phyloP scores from a whole-genome alignment of 2,888 invertebrate species.

The Limnephilus marmoratus region DNA sequence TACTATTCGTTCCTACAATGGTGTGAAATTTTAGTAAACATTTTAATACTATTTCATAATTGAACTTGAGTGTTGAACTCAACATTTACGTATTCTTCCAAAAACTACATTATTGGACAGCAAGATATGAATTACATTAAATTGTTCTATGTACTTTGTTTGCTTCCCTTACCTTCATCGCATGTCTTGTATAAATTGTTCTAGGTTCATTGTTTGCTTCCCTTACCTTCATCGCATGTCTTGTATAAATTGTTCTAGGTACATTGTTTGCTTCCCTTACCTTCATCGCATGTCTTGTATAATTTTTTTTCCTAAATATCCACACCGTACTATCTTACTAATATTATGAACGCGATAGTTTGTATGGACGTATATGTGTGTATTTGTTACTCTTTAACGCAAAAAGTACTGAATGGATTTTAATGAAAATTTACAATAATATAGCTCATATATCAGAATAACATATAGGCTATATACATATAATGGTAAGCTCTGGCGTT shows the following conservation, averaged over 20 bases:
- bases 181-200: neutral
- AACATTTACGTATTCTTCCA: neutral
- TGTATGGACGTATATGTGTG: too few relatives aligned
- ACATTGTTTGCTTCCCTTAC: neutral
- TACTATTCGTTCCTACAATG: neutral
- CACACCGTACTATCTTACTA: too few relatives aligned
- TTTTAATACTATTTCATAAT: neutral
- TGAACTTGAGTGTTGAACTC: neutral
- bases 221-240: neutral
- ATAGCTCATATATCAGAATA: too few relatives aligned
- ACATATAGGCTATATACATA: too few relatives aligned
- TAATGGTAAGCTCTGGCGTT: too few relatives aligned
- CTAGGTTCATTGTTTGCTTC: neutral
- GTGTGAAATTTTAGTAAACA: neutral
- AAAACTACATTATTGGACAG: neutral
- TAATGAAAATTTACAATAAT: too few relatives aligned
- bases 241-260: neutral
- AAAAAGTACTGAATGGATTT: too few relatives aligned
- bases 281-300: neutral
- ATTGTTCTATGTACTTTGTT: neutral
- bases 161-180: neutral
- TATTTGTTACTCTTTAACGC: too few relatives aligned
- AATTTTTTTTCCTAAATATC: too few relatives aligned
- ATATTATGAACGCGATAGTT: too few relatives aligned
- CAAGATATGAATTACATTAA: neutral